Evolutionary conservation across 2,797 vertebrate genomes (phyloP), one percentile per base, ranked within the genome.

Genomic region (Neoniphon sammara): DNA sequence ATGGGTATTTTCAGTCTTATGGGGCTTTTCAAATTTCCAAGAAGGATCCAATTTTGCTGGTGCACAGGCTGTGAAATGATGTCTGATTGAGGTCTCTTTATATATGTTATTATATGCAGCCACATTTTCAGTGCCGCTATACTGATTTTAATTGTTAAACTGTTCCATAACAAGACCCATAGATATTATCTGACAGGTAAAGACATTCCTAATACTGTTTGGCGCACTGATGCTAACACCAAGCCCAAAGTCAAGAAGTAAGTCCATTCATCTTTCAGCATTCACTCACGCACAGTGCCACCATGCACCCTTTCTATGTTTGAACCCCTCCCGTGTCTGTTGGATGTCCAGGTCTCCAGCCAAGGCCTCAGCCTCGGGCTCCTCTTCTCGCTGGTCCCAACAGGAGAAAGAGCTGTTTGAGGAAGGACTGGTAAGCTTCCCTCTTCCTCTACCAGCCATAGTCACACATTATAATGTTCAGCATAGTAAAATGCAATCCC

Each of bases 371-470:
- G 83, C 85, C 59, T 89, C 95, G 0, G 78, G 71, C 34, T 71
- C 87, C 1, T 89, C 89, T 0, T 85, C 95, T 44, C 97, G 96
- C 64, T 99, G 98, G 98, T 97, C 95, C 5, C 70, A 90, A 72
- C 94, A 96, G 90, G 98, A 99, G 88, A 99, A 96, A 87, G 94
- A 96, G 8, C 92, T 96, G 15, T 99, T 99, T 95, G 96, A 98
- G 82, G 94, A 96, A 88, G 97, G 97, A 82, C 90, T 99, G 91
- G 98, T 98, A 91, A 90, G 92, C 74, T 84, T 25, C 31, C 23
- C 3, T 57, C 53, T 55, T 2, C 46, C 2, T 14, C 0, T 4
- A 1, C 31, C 18, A 17, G 39, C 10, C 23, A 25, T 49, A 23
- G 27, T 15, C 18, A 34, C 25, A n/a, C 15, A 31, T 10, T 36